phyloP scores from a whole-genome alignment of 2,113 vertebrate species.

The Pachycephala philippinensis region DNA sequence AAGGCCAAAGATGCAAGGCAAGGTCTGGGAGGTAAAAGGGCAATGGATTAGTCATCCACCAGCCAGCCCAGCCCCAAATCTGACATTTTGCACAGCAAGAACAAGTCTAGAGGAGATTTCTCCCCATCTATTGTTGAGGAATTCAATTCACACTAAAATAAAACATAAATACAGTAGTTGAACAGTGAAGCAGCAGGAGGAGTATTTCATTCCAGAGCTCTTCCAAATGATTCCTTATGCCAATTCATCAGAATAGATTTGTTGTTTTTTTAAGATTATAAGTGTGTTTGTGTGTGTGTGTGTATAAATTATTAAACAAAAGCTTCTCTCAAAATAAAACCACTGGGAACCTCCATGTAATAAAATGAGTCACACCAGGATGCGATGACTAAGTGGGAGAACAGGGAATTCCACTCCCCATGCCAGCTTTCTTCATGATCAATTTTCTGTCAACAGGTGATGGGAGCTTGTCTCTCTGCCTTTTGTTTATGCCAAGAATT shows the following conservation, averaged over 20 bases:
- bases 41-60: slow-evolving; percentile 64
- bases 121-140: slow-evolving; percentile 21
- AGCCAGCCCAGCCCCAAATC: slow-evolving; percentile 57
- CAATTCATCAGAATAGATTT: slow-evolving; percentile 39
- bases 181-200: background rate
- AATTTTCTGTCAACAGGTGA: slow-evolving; percentile 82
- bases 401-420: slow-evolving; percentile 83
- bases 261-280: slow-evolving; percentile 38
- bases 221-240: background rate
- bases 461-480: slow-evolving; percentile 69
- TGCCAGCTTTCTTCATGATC: slow-evolving; percentile 78
- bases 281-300: slow-evolving; percentile 27
- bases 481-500: slow-evolving; percentile 70
- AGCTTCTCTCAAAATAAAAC: slow-evolving; percentile 75
- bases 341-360: slow-evolving; percentile 85
- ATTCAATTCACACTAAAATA: background rate
- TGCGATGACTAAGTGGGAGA: slow-evolving; percentile 87
- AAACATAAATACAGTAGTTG: slow-evolving; percentile 10
- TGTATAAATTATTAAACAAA: slow-evolving; percentile 74
- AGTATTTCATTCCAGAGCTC: background rate
- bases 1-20: slow-evolving; percentile 65
- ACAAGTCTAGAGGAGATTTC: slow-evolving; percentile 9
- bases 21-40: slow-evolving; percentile 64
- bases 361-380: slow-evolving; percentile 82
- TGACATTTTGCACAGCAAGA: slow-evolving; percentile 69